Evolutionary conservation across 2,888 invertebrate species (phyloP), one percentile per base, ranked within the genome.

Genomic region (Parnassius apollo): DNA sequence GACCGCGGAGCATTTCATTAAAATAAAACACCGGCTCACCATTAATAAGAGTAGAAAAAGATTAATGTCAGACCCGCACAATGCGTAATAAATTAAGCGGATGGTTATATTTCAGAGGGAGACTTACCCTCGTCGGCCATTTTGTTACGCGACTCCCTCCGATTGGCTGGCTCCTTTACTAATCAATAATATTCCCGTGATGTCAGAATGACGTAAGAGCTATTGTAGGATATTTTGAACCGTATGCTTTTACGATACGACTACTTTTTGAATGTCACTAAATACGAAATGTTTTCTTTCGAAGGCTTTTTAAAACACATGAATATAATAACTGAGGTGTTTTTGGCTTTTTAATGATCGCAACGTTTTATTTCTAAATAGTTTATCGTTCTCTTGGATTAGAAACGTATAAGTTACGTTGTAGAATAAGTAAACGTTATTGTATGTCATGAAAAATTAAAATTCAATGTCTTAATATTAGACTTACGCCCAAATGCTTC

Each of bases 21-120:
- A 89, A 91, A 90, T 89, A 89, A 90, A 90, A 88, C 86, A 81
- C 77, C 73, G 67, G 68, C 68, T 64, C 67, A 83, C 86, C 89
- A 90, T 90, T 91, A 90, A 91, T 90, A 90, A 88, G 86, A 81
- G 85, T 76, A 82, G 86, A 84, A 86, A 86, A 91, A 91, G 91
- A 91, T 91, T 90, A 91, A 91, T 91, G 91, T 88, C 83, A 74
- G 77, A 55, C 22, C 69, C 75, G 78, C 79, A 91, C 91, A 91
- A 91, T 86, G 83, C 82, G 83, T 91, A 88, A 91, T 91, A 91
- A 91, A 91, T 91, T 91, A 89, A 79, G 75, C 69, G 71, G 83
- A 80, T 79, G 78, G 82, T 78, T 86, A 84, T 84, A 76, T 86
- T 83, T 83, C 72, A 76, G 77, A 82, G 84, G 86, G 86, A 74